These are phyloP conservation scores for Leptobrachium leishanense DNA, from an alignment of 2,113 vertebrate genomes.

Conservation along the genomic window DNA sequence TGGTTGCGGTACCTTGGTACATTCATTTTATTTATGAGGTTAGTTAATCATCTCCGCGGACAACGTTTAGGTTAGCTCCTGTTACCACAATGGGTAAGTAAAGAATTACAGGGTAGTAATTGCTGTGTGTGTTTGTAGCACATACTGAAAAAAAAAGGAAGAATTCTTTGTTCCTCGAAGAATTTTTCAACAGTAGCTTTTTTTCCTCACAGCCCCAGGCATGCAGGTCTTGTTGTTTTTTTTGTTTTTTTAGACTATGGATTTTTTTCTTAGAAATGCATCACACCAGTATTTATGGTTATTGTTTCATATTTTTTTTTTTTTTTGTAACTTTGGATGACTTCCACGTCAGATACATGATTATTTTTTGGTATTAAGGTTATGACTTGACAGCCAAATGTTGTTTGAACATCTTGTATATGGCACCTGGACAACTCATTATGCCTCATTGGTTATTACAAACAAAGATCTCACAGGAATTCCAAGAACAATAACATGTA, in stretches of 20 bases:
- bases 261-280: constrained; percentile 19
- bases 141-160: constrained; percentile 28
- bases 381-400: constrained; percentile 12
- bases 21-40: constrained; percentile 18
- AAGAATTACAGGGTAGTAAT: constrained; percentile 26
- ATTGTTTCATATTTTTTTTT: background rate
- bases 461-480: background rate
- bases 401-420: constrained; percentile 1
- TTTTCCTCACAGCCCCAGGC: constrained; percentile 6
- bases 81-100: constrained; percentile 26
- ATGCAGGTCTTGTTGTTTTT: background rate
- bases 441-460: background rate
- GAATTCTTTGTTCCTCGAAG: constrained; percentile 16
- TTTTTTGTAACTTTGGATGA: background rate
- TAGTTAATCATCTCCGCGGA: constrained; percentile 38
- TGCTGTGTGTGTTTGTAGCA: constrained; percentile 34
- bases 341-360: background rate
- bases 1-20: too few species aligned
- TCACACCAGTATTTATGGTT: constrained; percentile 7
- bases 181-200: constrained; percentile 15
- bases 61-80: constrained; percentile 36
- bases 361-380: constrained; percentile 6
- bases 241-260: background rate
- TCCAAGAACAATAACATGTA: background rate
- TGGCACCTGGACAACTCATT: background rate